Conservation (phyloP, 2,888 invertebrate species). For the Amiota mariae region DNA sequence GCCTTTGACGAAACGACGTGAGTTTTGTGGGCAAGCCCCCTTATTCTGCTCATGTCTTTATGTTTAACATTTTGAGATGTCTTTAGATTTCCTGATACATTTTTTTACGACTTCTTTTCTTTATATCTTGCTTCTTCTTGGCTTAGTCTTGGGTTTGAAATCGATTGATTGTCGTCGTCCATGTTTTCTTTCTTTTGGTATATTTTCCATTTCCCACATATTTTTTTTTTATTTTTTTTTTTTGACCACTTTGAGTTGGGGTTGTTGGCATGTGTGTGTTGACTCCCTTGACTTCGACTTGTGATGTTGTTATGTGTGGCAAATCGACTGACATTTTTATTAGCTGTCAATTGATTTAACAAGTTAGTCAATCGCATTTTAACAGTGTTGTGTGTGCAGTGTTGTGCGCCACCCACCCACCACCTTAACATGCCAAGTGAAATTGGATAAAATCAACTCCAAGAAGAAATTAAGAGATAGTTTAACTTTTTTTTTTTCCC, state of each 20-base stretch:
- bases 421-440: too few relatives aligned
- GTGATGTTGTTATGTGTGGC: slow-evolving; percentile 8
- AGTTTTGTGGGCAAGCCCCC: neutral
- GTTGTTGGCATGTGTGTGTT: neutral
- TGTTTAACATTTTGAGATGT: slow-evolving; percentile 4
- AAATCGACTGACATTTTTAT: slow-evolving; percentile 65
- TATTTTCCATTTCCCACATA: neutral
- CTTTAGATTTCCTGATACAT: slow-evolving; percentile 6
- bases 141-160: neutral
- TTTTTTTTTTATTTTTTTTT: slow-evolving; percentile 4
- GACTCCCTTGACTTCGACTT: neutral
- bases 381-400: too few relatives aligned
- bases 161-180: neutral
- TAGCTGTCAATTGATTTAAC: slow-evolving; percentile 70
- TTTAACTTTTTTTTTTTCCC: too few relatives aligned
- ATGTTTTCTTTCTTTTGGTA: neutral
- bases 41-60: neutral
- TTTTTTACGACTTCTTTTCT: neutral
- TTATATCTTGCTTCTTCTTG: neutral
- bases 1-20: neutral
- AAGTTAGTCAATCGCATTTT: slow-evolving; percentile 28
- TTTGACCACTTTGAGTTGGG: slow-evolving; percentile 1
- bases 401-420: too few relatives aligned
- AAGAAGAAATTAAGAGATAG: too few relatives aligned
- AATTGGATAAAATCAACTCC: too few relatives aligned